phyloP scores from a whole-genome alignment of 2,888 invertebrate genomes.

The Belgica antarctica region DNA sequence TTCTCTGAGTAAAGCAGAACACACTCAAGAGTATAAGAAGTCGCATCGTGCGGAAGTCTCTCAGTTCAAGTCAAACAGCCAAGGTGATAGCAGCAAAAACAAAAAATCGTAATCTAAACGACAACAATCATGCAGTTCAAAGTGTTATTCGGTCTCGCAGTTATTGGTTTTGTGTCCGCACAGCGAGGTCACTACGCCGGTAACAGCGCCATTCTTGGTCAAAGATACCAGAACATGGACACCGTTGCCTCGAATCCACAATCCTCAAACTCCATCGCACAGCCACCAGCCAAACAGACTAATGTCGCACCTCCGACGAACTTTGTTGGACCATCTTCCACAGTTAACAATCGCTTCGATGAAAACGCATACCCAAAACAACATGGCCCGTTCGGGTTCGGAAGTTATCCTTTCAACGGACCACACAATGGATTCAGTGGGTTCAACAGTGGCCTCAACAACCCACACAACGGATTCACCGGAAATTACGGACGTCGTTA shows the following conservation, averaged over 20 bases:
- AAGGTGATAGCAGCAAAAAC: not conserved
- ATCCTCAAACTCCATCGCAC: not conserved
- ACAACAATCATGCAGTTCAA: not conserved
- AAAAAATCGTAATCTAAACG: not conserved
- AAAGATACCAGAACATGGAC: not conserved
- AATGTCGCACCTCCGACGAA: not conserved
- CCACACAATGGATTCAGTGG: not conserved
- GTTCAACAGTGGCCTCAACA: not conserved
- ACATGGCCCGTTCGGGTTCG: no score
- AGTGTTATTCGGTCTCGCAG: not conserved
- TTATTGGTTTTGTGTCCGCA: not conserved
- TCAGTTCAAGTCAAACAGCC: not conserved
- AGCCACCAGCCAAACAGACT: not conserved
- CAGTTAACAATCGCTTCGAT: no score
- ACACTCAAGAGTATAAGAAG: no score
- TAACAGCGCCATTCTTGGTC: not conserved
- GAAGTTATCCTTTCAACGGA: no score
- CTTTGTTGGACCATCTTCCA: no score
- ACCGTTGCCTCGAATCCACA: not conserved
- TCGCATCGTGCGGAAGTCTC: no score
- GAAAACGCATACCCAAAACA: no score
- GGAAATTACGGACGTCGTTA: not conserved
- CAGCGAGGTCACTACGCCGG: not conserved
- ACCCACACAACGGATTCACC: not conserved
- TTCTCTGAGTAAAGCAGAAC: no score